Percentiles rank a stretch among this genome's conserved stretches.
These are phyloP conservation scores for Diglossa cyanea DNA, from an alignment of 2,797 vertebrate species.

Conservation along the genomic window DNA sequence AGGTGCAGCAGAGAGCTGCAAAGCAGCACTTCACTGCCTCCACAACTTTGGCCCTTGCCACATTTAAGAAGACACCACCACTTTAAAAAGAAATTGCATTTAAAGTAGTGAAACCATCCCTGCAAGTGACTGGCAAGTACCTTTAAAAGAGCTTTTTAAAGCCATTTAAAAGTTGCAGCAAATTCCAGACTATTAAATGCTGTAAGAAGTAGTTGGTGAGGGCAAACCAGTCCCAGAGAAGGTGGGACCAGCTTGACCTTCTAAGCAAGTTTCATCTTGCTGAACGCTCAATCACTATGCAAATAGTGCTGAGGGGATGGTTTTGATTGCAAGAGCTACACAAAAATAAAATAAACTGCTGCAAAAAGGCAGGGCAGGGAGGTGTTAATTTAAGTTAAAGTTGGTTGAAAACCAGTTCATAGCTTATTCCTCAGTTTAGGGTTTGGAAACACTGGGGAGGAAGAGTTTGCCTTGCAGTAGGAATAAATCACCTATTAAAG, in stretches of 20 bases:
- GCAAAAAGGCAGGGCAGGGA: background rate
- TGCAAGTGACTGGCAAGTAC: rapidly evolving
- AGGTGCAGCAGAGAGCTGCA: background rate
- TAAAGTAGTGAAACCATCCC: background rate
- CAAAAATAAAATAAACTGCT: background rate
- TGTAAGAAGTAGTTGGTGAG: background rate
- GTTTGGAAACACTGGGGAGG: background rate
- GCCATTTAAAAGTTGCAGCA: background rate
- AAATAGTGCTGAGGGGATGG: background rate
- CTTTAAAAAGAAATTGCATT: background rate
- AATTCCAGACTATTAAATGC: background rate
- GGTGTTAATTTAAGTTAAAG: background rate
- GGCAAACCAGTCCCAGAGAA: background rate
- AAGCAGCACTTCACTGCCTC: background rate
- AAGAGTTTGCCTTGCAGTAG: background rate
- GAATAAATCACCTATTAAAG: background rate
- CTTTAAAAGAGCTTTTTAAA: background rate
- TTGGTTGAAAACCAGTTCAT: background rate
- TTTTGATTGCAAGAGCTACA: background rate
- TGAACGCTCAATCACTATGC: background rate
- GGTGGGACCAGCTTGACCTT: background rate
- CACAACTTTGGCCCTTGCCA: background rate
- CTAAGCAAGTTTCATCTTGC: background rate
- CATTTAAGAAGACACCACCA: background rate
- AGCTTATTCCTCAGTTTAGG: background rate